Conservation (phyloP, 2,113 vertebrate genomes). For the Rhinoderma darwinii region DNA sequence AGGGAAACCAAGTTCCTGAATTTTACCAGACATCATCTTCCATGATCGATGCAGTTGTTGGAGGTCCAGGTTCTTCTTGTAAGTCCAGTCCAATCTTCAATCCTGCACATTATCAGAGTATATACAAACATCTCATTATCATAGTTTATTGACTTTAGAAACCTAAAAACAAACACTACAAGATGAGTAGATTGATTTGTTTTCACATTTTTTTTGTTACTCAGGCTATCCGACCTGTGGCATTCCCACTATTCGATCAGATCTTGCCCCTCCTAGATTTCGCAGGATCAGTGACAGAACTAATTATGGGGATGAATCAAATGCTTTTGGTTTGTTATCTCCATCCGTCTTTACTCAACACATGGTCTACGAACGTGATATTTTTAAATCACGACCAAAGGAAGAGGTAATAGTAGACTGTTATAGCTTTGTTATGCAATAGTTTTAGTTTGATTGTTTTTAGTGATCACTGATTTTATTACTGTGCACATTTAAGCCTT, state of each 20-base stretch:
- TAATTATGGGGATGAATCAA: conserved; percentile 82
- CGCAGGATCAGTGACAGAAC: conserved; percentile 74
- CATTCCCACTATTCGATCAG: conserved; percentile 78
- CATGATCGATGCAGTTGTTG: conserved; percentile 71
- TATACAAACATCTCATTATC: neutral
- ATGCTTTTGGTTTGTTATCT: conserved; percentile 71
- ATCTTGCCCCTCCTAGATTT: conserved; percentile 77
- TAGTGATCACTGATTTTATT: neutral
- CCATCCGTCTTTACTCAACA: conserved; percentile 76
- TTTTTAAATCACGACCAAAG: conserved; percentile 79
- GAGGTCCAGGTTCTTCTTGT: conserved; percentile 67
- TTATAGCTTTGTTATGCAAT: neutral
- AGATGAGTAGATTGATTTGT: neutral
- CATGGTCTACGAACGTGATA: conserved; percentile 78
- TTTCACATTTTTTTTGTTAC: conserved; percentile 34
- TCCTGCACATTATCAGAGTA: neutral
- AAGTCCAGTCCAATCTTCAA: conserved; percentile 61
- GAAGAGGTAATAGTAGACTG: conserved; percentile 75
- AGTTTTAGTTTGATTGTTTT: neutral
- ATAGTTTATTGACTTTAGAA: neutral
- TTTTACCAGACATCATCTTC: conserved; percentile 79
- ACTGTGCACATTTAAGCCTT: neutral
- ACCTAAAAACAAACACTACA: neutral
- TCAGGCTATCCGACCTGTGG: conserved; percentile 75
- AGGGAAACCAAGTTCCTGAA: conserved; percentile 61